These are phyloP conservation scores for Troides aeacus DNA, from an alignment of 2,888 invertebrate genomes.

Conservation along the genomic window DNA sequence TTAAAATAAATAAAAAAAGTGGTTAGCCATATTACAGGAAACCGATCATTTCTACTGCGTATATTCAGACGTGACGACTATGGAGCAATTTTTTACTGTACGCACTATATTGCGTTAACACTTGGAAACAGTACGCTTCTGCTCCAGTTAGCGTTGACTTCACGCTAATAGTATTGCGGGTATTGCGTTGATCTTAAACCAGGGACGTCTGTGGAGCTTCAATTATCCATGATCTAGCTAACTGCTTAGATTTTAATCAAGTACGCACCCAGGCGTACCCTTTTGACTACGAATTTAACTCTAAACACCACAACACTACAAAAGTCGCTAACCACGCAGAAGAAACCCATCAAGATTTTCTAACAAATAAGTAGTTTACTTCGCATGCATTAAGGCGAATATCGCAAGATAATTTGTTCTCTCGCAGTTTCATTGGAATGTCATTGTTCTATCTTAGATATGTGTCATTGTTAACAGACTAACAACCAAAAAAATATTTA, in stretches of 20 bases:
- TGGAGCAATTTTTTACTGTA: not conserved
- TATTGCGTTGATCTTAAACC: constrained; percentile 6
- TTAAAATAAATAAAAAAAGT: no score
- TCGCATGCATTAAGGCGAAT: constrained; percentile 5
- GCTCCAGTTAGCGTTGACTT: constrained; percentile 13
- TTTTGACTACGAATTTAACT: not conserved
- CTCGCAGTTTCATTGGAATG: constrained; percentile 11
- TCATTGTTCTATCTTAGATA: constrained; percentile 13
- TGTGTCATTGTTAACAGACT: constrained; percentile 8
- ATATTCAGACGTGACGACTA: no score
- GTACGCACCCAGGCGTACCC: not conserved
- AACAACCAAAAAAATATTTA: constrained; percentile 7
- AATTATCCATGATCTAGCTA: constrained; percentile 12
- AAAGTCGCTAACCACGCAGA: constrained; percentile 9
- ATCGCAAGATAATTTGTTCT: constrained; percentile 4
- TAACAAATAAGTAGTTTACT: constrained; percentile 8
- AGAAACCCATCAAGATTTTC: constrained; percentile 1
- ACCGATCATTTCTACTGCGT: no score
- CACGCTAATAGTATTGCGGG: constrained; percentile 3
- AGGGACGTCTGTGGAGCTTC: constrained; percentile 3
- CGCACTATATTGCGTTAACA: not conserved
- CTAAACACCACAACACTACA: constrained; percentile 5
- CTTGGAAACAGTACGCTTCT: not conserved
- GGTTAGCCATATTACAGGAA: no score
- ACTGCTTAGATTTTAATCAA: constrained; percentile 6